These are phyloP conservation scores for Chroicocephalus ridibundus DNA, from an alignment of 2,113 vertebrate genomes.

Conservation along the genomic window DNA sequence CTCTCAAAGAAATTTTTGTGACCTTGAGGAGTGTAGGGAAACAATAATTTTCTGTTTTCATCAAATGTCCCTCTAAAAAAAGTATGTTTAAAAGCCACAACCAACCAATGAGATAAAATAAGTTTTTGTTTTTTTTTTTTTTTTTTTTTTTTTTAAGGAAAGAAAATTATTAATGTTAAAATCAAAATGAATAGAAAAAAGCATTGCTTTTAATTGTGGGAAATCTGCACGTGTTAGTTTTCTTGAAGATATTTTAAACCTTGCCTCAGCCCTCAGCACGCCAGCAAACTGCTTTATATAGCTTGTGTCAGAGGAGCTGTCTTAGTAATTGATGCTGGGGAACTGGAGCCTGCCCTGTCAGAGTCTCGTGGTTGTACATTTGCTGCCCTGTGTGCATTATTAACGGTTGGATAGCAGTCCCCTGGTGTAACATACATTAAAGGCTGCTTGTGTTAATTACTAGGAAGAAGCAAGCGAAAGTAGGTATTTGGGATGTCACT, in stretches of 20 bases:
- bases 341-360: neutral
- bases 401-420: neutral
- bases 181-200: neutral
- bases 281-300: neutral
- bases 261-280: neutral
- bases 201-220: neutral
- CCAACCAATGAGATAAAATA: neutral
- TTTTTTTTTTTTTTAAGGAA: neutral
- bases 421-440: neutral
- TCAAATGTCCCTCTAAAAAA: neutral
- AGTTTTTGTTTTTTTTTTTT: neutral
- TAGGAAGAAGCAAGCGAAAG: neutral
- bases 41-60: neutral
- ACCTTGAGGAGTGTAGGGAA: neutral
- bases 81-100: neutral
- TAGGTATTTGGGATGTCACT: neutral
- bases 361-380: neutral
- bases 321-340: neutral
- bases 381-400: neutral
- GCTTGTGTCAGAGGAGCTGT: neutral
- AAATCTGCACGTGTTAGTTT: neutral
- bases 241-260: conserved; percentile 2
- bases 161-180: neutral
- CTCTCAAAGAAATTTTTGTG: neutral
- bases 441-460: conserved; percentile 1